Conservation (phyloP, 2,888 invertebrate genomes). For the Cenopis cana region DNA sequence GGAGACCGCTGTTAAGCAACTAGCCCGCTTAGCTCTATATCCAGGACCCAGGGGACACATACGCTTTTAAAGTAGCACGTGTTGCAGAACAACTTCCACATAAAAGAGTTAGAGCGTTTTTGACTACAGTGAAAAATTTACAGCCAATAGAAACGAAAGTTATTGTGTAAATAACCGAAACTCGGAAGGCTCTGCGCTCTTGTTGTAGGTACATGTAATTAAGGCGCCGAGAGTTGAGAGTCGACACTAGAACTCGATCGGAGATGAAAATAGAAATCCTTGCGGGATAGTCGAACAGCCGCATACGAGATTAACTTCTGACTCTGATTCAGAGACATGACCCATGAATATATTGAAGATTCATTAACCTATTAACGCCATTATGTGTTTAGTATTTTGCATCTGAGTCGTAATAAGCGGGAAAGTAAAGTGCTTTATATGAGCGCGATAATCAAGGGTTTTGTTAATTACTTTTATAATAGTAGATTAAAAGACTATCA, state of each 20-base stretch:
- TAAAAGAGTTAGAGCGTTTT: not conserved
- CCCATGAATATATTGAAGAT: constrained; percentile 21
- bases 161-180: not conserved
- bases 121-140: not conserved
- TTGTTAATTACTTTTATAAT: no score
- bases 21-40: not conserved
- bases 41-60: not conserved
- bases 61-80: not conserved
- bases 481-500: no score
- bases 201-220: constrained; percentile 23
- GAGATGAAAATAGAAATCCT: constrained; percentile 14
- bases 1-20: not conserved
- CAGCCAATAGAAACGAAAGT: not conserved
- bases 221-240: constrained; percentile 11
- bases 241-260: constrained; percentile 21
- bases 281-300: constrained; percentile 21
- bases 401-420: no score
- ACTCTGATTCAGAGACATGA: constrained; percentile 13
- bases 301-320: constrained; percentile 38
- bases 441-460: no score
- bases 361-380: no score
- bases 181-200: not conserved
- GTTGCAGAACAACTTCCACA: not conserved
- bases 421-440: no score
- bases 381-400: no score